Evolutionary conservation across 2,888 invertebrate genomes (phyloP).

Genomic region (Phrixothrix hirtus): DNA sequence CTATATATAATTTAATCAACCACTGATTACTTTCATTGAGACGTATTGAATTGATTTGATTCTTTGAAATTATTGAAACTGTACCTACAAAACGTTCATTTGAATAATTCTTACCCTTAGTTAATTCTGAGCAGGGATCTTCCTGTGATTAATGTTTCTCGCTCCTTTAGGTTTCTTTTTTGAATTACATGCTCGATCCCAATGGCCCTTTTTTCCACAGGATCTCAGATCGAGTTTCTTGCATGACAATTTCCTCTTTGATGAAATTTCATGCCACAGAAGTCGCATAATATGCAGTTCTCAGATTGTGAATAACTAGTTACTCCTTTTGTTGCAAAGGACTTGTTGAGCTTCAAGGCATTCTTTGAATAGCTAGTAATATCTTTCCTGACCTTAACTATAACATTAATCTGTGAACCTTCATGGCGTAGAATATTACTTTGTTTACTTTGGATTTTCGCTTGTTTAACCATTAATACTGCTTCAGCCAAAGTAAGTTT

Average conservation of each 20-base stretch:
- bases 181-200: not conserved
- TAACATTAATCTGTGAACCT: not conserved
- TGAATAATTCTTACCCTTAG: too few species aligned
- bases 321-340: not conserved
- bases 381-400: not conserved
- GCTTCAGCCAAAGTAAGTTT: conserved; percentile 35
- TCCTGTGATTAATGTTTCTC: too few species aligned
- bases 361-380: too few species aligned
- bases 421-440: not conserved
- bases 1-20: too few species aligned
- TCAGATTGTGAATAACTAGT: not conserved
- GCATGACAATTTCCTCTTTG: conserved; percentile 17
- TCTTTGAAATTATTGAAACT: too few species aligned
- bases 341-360: too few species aligned
- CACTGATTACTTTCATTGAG: too few species aligned
- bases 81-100: too few species aligned
- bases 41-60: too few species aligned
- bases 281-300: not conserved
- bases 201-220: not conserved
- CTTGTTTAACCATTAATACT: conserved; percentile 19
- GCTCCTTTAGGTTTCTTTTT: too few species aligned
- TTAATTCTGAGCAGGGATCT: too few species aligned
- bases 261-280: conserved; percentile 12
- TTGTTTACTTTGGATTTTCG: not conserved
- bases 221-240: not conserved